These are phyloP conservation scores for Patella caerulea DNA, from an alignment of 2,888 invertebrate species.

Conservation along the genomic window DNA sequence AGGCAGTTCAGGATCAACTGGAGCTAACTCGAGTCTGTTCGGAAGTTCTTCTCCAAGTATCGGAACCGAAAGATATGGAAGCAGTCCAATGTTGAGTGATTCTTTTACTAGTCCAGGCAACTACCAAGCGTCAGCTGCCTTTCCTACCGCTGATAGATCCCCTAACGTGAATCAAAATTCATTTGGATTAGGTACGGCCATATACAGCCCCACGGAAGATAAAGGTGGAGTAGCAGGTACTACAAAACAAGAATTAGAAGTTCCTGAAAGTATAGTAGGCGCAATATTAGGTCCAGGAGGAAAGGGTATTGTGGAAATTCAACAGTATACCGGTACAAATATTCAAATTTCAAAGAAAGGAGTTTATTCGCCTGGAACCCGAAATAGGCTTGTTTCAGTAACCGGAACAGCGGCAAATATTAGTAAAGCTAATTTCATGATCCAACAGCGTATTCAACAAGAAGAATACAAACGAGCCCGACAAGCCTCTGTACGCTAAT, in stretches of 20 bases:
- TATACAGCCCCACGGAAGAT: constrained; percentile 67
- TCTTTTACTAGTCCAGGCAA: constrained; percentile 56
- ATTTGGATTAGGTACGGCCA: constrained; percentile 83
- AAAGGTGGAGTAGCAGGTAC: constrained; percentile 48
- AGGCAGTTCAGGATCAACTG: constrained; percentile 62
- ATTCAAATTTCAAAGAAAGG: constrained; percentile 99
- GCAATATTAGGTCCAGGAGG: constrained; percentile 98
- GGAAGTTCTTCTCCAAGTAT: constrained; percentile 71
- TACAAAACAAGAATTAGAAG: constrained; percentile 82
- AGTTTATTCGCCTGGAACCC: constrained; percentile 95
- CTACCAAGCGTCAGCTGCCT: constrained; percentile 47
- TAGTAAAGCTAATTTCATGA: constrained; percentile 92
- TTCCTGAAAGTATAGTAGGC: constrained; percentile 94
- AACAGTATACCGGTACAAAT: constrained; percentile 96
- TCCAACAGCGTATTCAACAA: constrained; percentile 96
- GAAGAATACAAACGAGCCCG: constrained; percentile 95
- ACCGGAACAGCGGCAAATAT: constrained; percentile 91
- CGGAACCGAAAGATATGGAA: constrained; percentile 58
- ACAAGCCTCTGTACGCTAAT: constrained; percentile 74
- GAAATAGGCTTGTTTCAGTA: constrained; percentile 97
- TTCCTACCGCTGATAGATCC: constrained; percentile 50
- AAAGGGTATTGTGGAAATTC: constrained; percentile 95
- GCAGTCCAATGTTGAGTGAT: constrained; percentile 65
- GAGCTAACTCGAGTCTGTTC: constrained; percentile 63
- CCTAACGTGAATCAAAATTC: constrained; percentile 83